A percentile compares a stretch with the other conserved stretches of the same genome.
phyloP scores from a whole-genome alignment of 2,797 vertebrate genomes.

The Sebastes nivosus region DNA sequence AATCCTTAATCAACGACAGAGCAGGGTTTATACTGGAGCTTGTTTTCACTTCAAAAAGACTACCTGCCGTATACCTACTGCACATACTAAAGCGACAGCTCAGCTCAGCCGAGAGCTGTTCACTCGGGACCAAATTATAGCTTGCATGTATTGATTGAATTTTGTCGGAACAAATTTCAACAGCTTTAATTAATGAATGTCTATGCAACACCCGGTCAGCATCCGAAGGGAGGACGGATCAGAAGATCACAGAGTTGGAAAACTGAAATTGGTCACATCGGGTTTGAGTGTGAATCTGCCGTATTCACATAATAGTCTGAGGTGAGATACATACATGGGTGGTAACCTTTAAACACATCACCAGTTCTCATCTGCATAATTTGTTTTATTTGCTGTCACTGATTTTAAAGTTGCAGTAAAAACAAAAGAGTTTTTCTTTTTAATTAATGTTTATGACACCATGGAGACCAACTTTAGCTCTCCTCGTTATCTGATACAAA shows the following conservation, averaged over 20 bases:
- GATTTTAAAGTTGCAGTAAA: neutral
- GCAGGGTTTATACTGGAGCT: neutral
- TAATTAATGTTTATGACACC: neutral
- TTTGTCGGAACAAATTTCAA: slow-evolving; percentile 1
- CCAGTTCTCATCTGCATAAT: neutral
- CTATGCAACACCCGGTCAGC: neutral
- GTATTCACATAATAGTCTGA: neutral
- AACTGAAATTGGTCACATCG: neutral
- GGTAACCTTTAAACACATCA: slow-evolving; percentile 16
- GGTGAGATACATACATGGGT: neutral
- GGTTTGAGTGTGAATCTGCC: neutral
- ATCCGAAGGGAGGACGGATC: neutral
- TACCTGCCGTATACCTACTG: neutral
- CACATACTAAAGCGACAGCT: neutral
- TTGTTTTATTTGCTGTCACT: neutral
- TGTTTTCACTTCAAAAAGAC: neutral
- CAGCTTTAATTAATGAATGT: slow-evolving; percentile 19
- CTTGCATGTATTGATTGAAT: neutral
- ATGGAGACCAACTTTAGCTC: neutral
- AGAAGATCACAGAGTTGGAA: neutral
- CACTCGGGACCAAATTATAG: slow-evolving; percentile 17
- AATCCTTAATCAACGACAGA: neutral
- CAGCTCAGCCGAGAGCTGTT: neutral
- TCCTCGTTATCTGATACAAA: neutral
- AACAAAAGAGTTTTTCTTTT: neutral